Base-by-base conservation (phyloP, 2,888 invertebrate species). In the Biston stratarius region DNA sequence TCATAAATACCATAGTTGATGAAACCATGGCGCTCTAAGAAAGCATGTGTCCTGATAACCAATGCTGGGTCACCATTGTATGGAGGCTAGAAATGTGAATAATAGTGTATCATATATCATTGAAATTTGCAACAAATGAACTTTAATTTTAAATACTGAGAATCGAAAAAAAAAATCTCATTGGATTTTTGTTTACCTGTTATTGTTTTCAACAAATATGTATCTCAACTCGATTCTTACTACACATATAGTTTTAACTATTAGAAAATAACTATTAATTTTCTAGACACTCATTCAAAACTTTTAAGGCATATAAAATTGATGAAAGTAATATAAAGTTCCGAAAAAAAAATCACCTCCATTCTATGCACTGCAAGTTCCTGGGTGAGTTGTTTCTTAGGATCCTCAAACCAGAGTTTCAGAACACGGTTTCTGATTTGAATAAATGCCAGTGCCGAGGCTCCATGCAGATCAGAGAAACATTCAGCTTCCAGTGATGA, bases 1-100 rank as follows among this genome's bases (percentile, higher is more conserved):
- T 98, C 98, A 89, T 98, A 99, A 58, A 99, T 97, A 0, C 99
- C 99, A 94, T 98, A 99, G 92, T 99, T 99, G 72, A 99, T 99
- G 81, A 97, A 98, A 2, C 99, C 99, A 89, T 99, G 98, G 52
- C 99, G 95, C 83, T 99, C 98, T 45, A 99, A 94, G 88, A 97
- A 99, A 0, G 97, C 96, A 91, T 98, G 98, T 40, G 98, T 96
- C 74, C 99, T 95, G 83, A 96, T 95, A 1, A 99, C 96, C 33
- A 99, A 90, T 9, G 96, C 96, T 6, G 96, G 96, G 89, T 99
- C 99, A 83, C 97, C 98, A 87, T 99, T 99, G 82, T 98, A 99
- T 0, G 99, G 99, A 7, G 97, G 95, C 91, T 89, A 95, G 24
- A 48, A 48, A 48, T 33, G 48, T 24, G 24, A 48, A 48, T 11